Conservation (phyloP, 2,888 invertebrate species). For the Scaptomyza polygonia region DNA sequence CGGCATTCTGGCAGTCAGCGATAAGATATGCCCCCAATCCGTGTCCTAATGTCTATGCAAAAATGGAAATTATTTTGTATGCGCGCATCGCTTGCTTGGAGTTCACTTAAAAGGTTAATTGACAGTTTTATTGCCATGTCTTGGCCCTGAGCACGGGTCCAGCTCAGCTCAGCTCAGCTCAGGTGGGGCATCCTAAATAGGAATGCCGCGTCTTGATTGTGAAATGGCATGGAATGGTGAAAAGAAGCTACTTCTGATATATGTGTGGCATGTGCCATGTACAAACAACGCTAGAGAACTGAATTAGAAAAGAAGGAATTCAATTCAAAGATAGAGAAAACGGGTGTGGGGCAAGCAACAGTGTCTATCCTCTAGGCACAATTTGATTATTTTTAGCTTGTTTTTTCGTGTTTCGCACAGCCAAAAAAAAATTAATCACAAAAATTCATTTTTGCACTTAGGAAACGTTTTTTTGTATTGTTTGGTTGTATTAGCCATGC, state of each 20-base stretch:
- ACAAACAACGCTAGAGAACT: constrained; percentile 8
- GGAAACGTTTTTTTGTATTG: constrained; percentile 28
- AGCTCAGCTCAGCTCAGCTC: constrained; percentile 11
- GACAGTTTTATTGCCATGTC: constrained; percentile 73
- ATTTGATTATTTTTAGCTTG: constrained; percentile 3
- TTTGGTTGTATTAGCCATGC: constrained; percentile 40
- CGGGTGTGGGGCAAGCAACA: too few relatives aligned
- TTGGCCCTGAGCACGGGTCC: constrained; percentile 45
- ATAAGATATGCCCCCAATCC: constrained; percentile 41
- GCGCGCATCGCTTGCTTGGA: constrained; percentile 31
- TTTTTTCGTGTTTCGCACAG: constrained; percentile 6
- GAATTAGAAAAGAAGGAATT: constrained; percentile 5
- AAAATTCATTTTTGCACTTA: constrained; percentile 75
- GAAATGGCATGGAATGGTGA: constrained; percentile 10
- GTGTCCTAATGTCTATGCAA: constrained; percentile 34
- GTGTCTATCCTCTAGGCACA: not conserved
- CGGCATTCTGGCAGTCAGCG: constrained; percentile 66
- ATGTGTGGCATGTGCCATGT: constrained; percentile 49
- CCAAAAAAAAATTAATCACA: constrained; percentile 56
- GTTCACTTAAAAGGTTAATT: constrained; percentile 79
- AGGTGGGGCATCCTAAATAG: constrained; percentile 11
- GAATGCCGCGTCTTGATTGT: constrained; percentile 41
- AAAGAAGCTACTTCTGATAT: constrained; percentile 12
- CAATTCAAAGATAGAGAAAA: not conserved
- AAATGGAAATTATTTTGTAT: constrained; percentile 65